These are phyloP conservation scores for Protobothrops mucrosquamatus DNA, from an alignment of 2,113 vertebrate genomes.

Conservation along the genomic window DNA sequence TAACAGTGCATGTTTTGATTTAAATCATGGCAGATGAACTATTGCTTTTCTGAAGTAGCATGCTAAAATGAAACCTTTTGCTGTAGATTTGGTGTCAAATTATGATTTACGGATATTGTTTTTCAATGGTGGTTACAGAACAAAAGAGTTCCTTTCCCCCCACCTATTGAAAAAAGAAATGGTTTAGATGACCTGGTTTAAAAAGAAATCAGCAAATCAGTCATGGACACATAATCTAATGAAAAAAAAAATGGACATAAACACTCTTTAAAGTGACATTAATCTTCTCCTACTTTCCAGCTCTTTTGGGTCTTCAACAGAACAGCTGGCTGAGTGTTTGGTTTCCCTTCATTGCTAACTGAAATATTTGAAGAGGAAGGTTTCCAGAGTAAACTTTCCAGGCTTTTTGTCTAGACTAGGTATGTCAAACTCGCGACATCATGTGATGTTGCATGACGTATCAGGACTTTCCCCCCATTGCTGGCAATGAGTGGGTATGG, in stretches of 20 bases:
- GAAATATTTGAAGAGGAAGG: fast-evolving
- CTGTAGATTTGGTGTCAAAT: slow-evolving; percentile 33
- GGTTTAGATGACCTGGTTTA: slow-evolving; percentile 58
- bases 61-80: not conserved
- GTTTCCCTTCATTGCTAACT: not conserved
- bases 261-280: slow-evolving; percentile 50
- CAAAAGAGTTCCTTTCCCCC: slow-evolving; percentile 29
- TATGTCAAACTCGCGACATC: too few relatives aligned
- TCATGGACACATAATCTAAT: not conserved
- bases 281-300: slow-evolving; percentile 53
- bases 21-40: not conserved
- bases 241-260: slow-evolving; percentile 50
- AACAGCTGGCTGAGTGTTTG: not conserved
- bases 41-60: not conserved
- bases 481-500: too few relatives aligned
- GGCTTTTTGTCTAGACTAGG: not conserved
- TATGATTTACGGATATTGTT: slow-evolving; percentile 47
- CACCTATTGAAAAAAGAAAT: slow-evolving; percentile 25
- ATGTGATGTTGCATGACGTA: too few relatives aligned
- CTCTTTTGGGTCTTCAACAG: slow-evolving; percentile 23
- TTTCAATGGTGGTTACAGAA: slow-evolving; percentile 49
- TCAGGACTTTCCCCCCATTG: too few relatives aligned
- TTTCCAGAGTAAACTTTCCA: fast-evolving
- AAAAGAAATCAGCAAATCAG: slow-evolving; percentile 61
- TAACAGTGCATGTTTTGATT: not conserved